Percentiles rank a stretch among this genome's conserved stretches.
Evolutionary conservation across 1,140 invertebrate genomes (phyloP).

Genomic region (Stratiolaelaps scimitus): DNA sequence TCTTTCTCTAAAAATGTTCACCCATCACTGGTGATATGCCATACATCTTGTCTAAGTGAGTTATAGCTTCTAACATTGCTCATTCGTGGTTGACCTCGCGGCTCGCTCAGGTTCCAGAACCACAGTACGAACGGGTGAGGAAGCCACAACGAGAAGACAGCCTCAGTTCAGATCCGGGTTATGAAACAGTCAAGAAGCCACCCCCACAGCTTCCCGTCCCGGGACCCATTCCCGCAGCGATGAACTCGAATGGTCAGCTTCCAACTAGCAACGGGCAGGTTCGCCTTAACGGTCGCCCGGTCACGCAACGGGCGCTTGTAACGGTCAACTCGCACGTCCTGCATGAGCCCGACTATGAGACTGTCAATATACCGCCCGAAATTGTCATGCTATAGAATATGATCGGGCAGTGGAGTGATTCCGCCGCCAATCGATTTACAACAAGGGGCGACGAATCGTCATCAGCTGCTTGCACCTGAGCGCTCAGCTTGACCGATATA

Average conservation of each 20-base stretch:
- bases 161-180: conserved; percentile 27
- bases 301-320: background rate
- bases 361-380: conserved; percentile 16
- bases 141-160: conserved; percentile 21
- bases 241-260: background rate
- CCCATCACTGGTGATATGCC: no score
- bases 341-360: conserved; percentile 21
- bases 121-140: background rate
- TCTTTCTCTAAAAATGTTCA: no score
- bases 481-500: no score
- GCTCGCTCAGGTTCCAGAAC: background rate
- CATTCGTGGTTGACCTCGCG: no score
- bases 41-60: no score
- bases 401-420: no score
- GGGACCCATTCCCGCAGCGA: no score
- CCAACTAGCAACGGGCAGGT: conserved; percentile 9
- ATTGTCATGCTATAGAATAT: conserved; percentile 22
- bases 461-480: no score
- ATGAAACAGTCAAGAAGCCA: conserved; percentile 17
- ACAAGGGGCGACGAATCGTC: no score
- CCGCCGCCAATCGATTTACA: no score
- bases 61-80: no score
- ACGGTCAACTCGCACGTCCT: conserved; percentile 26
- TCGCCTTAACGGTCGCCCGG: conserved; percentile 1
- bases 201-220: no score